Evolutionary conservation across 2,113 vertebrate species (phyloP), one percentile per base, ranked within the genome.

Genomic region (Solea solea): DNA sequence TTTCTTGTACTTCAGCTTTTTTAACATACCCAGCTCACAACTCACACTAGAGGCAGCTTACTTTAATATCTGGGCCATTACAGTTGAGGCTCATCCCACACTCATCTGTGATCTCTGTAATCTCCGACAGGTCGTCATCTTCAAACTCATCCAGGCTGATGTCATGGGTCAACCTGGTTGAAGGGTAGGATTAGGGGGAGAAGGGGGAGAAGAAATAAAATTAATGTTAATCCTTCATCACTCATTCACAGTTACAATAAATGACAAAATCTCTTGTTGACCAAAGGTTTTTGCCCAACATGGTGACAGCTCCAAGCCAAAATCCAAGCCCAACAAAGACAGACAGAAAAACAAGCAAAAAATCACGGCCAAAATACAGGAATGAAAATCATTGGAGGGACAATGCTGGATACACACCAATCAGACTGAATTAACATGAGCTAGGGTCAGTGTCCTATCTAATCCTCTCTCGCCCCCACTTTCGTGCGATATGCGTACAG

Each of bases 141-240:
- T 98, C 97, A 91, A 98, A 99, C 86, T 97, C 97, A 84, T 98
- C 96, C 51, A 99, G 93, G 82, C 97, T 98, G 90, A 99, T 98
- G 91, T 99, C 97, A 10, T 98, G 97, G 83, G 97, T 98, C 91
- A 99, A 94, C 97, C 97, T 98, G 88, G 50, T 49, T 55, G 77
- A 83, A 10, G 52, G 51, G 59, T 16, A 34, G 51, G 62, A 71
- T 72, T 51, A 58, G 10, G 48, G 48, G 11, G 44, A 77, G 45
- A 64, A 44, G 44, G 10, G 8, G 58, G 61, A 46, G 25, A 27
- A 40, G 27, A 60, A 56, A 14, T 13, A 34, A 14, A 50, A 54
- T 60, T n/a, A 59, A 11, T 25, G 67, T 61, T 60, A 77, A 63
- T 72, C 71, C 55, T 58, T 62, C 15, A 10, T 25, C 45, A 55